Base-by-base conservation (phyloP, 2,113 vertebrate species). In the Pelodiscus sinensis region DNA sequence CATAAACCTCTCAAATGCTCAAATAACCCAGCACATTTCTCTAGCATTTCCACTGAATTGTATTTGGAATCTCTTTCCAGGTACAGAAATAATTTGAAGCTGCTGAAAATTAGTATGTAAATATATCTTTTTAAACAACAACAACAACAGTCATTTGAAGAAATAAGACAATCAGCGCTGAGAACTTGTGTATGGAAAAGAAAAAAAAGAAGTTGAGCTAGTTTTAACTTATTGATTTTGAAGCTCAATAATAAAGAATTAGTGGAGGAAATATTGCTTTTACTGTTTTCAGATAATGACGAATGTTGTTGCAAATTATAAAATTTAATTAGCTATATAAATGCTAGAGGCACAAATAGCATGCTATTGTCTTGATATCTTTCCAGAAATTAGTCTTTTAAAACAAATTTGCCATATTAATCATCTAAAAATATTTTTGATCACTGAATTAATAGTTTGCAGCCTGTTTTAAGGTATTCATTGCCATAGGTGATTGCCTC, bases 271-370 rank as follows among this genome's bases (percentile, higher is more conserved):
- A 97, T 98, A 97, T 92, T 98, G 97, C 97, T 97, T 97, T 96
- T 97, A 92, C 96, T 98, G 95, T 98, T 98, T 98, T 97, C 97
- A 97, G 97, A 98, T 98, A 98, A 98, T 98, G 97, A 95, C 97
- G 97, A 98, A 98, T 97, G 97, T 98, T 98, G 98, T 97, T 96
- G 98, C 98, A 98, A 99, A 99, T 98, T 98, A 99, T 98, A 98
- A 99, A 99, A 99, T 98, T 99, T 99, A 99, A 99, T 99, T 99
- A 99, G 99, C 99, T 99, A 99, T 99, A 99, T 99, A 99, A 99
- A 99, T 99, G 99, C 99, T 98, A 98, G 97, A 98, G 95, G 98
- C 98, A 98, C 98, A 99, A 99, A 99, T 99, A 99, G 98, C 98
- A 97, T 98, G 98, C 99, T 98, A 99, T 99, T 99, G 99, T 99